These are phyloP conservation scores for Rhabdomys dilectus DNA, from an alignment of 2,113 vertebrate genomes.

Conservation along the genomic window DNA sequence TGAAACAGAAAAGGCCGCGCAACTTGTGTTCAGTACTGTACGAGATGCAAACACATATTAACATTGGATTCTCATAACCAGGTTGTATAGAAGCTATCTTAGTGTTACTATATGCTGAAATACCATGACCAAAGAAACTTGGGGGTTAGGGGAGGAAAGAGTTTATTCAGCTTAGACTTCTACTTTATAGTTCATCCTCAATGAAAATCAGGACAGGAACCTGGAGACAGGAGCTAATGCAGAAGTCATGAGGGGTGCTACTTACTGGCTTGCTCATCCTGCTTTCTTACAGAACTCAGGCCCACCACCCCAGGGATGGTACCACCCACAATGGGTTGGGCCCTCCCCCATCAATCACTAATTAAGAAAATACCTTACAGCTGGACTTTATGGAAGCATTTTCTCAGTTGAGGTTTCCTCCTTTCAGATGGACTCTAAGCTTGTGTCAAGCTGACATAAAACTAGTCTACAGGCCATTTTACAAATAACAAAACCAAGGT, in stretches of 20 bases:
- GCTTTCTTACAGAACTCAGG: background rate
- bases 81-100: background rate
- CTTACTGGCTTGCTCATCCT: background rate
- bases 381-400: background rate
- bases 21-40: too few species aligned
- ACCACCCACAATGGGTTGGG: background rate
- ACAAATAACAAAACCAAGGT: background rate
- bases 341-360: background rate
- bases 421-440: background rate
- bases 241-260: background rate
- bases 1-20: background rate
- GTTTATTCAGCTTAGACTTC: background rate
- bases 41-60: too few species aligned
- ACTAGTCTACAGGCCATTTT: background rate
- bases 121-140: background rate
- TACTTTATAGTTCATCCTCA: background rate
- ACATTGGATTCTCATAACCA: background rate
- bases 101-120: background rate
- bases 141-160: background rate
- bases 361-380: background rate
- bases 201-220: background rate
- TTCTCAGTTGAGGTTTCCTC: background rate
- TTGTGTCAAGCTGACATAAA: background rate
- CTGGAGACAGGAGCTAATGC: background rate
- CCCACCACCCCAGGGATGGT: background rate